Percentiles rank a stretch among this genome's conserved stretches.
These are phyloP conservation scores for Trinorchestia longiramus DNA, from an alignment of 1,140 invertebrate genomes.

Conservation along the genomic window DNA sequence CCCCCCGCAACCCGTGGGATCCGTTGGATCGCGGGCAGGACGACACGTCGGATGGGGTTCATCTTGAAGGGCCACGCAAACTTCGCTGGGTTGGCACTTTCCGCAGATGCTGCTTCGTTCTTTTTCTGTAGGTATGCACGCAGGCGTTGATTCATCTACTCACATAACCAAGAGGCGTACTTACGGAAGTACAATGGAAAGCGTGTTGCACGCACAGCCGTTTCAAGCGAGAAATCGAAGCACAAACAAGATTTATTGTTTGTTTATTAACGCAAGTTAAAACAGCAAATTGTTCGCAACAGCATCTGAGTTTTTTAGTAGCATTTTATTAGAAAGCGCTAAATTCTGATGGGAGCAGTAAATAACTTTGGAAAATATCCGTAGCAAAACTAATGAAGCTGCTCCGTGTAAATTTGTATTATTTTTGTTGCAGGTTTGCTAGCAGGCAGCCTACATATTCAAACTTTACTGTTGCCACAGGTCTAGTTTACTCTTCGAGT, in stretches of 20 bases:
- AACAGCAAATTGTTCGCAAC: neutral
- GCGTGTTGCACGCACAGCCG: neutral
- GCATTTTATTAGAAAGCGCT: neutral
- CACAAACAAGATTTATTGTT: neutral
- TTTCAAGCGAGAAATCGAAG: neutral
- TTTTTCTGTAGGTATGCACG: constrained; percentile 42
- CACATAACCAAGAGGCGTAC: neutral
- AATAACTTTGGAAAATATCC: neutral
- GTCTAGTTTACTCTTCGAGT: neutral
- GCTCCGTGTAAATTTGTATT: neutral
- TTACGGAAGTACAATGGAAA: neutral
- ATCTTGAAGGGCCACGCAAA: constrained; percentile 77
- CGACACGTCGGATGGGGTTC: constrained; percentile 77
- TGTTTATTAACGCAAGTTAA: neutral
- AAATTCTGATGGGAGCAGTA: neutral
- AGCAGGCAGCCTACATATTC: neutral
- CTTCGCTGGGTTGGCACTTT: constrained; percentile 70
- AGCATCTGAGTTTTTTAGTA: neutral
- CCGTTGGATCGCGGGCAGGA: constrained; percentile 73
- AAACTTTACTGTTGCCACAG: neutral
- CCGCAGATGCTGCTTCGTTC: constrained; percentile 62
- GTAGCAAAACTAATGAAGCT: neutral
- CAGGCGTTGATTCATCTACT: neutral
- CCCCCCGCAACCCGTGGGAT: constrained; percentile 82
- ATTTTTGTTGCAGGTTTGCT: neutral